Conservation (phyloP, 2,113 vertebrate species). For the Chamaea fasciata region DNA sequence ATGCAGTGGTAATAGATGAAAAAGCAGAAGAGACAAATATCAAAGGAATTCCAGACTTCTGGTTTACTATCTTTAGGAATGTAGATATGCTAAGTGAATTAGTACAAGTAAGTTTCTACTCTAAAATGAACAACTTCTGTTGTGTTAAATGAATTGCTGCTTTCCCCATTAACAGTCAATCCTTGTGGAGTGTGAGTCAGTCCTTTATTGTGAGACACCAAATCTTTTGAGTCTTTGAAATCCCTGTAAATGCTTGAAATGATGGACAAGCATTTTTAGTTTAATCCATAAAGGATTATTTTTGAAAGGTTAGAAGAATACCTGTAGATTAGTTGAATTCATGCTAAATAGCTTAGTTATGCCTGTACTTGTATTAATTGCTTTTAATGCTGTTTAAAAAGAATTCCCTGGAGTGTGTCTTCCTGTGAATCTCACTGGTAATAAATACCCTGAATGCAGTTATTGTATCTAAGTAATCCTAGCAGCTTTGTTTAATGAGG, state of each 20-base stretch:
- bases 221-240: neutral
- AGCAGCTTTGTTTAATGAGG: neutral
- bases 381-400: neutral
- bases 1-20: conserved; percentile 84
- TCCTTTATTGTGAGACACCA: neutral
- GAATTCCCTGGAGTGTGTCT: neutral
- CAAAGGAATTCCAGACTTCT: conserved; percentile 96
- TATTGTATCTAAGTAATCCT: neutral
- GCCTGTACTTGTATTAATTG: neutral
- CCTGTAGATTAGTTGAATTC: neutral
- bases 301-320: neutral
- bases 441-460: neutral
- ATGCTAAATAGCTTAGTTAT: neutral
- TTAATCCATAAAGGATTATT: neutral
- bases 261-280: neutral
- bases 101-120: conserved; percentile 81
- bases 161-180: neutral
- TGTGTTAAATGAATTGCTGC: neutral
- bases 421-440: neutral
- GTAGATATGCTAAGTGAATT: conserved; percentile 96
- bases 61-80: conserved; percentile 96
- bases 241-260: neutral
- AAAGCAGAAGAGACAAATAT: conserved; percentile 81
- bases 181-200: neutral
- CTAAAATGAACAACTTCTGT: neutral